These are phyloP conservation scores for Ophonus ardosiacus DNA, from an alignment of 2,888 invertebrate species.

Conservation along the genomic window DNA sequence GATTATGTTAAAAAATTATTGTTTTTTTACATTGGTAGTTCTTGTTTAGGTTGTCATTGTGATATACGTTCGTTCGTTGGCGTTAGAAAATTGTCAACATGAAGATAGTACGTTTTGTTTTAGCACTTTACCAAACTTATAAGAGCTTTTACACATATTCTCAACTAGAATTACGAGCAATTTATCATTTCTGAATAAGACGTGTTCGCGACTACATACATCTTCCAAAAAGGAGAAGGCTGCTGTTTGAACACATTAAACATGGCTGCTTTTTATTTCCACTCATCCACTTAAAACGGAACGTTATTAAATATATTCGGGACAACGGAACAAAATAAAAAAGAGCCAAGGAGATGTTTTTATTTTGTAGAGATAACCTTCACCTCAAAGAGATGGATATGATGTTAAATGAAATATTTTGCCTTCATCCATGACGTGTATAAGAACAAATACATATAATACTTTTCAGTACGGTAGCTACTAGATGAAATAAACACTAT, in stretches of 20 bases:
- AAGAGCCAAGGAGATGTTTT: too few relatives aligned
- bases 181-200: conserved; percentile 41
- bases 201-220: conserved; percentile 19
- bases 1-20: too few relatives aligned
- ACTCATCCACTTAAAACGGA: neutral
- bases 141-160: conserved; percentile 44
- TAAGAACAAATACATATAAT: too few relatives aligned
- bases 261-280: neutral
- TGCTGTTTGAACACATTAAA: neutral
- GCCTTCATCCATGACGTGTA: too few relatives aligned
- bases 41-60: neutral
- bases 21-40: too few relatives aligned
- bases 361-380: too few relatives aligned
- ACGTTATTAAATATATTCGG: neutral
- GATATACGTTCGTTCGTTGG: conserved; percentile 1
- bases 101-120: conserved; percentile 28
- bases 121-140: conserved; percentile 43
- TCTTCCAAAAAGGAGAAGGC: neutral
- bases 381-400: too few relatives aligned
- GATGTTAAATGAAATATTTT: too few relatives aligned
- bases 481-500: too few relatives aligned
- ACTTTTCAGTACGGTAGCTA: too few relatives aligned
- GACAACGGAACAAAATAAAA: too few relatives aligned
- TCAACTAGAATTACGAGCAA: conserved; percentile 19
- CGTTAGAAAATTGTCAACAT: conserved; percentile 43